Evolutionary conservation across 2,797 vertebrate species (phyloP), one percentile per base, ranked within the genome.

Genomic region (Squalus acanthias): DNA sequence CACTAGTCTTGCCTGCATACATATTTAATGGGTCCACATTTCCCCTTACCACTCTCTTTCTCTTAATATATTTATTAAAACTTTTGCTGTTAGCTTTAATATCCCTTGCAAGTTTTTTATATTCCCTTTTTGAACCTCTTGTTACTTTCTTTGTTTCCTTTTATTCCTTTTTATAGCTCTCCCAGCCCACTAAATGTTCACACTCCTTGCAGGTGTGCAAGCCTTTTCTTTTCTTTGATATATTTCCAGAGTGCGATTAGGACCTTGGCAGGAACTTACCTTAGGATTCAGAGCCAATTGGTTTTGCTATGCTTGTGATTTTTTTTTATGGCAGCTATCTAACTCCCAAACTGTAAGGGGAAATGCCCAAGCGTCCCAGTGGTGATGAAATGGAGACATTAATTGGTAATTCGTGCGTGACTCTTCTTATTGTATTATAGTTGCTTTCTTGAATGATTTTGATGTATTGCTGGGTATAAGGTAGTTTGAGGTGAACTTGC

Each of bases 281-380:
- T 93, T 93, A 29, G 91, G 65, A 39, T 93, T 93, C 91, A 46
- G n/a, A 93, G 65, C 91, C 91, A 93, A 69, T 69, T 93, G n/a
- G n/a, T 93, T 4, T 65, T 91, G 63, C 65, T 69, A 10, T 69
- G n/a, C 10, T 46, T 67, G 91, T 46, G 65, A 39, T 20, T 46
- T 46, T 92, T 93, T 93, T 93, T 53, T 7, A 46, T 67, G 91
- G 63, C n/a, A 93, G 7, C 8, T 63, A 8, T 63, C 9, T 67
- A 93, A 69, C 65, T 69, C 33, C n/a, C 17, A 69, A 93, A 67
- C 63, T 69, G 20, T 93, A 93, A 93, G 39, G n/a, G 69, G 17
- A 26, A 69, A 93, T 93, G 20, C 17, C n/a, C 91, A 93, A 46
- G 65, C 65, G 60, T 15, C 89, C n/a, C 60, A 92, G 15, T 39